Conservation (phyloP, 2,888 invertebrate genomes). For the Agrotis ipsilon region DNA sequence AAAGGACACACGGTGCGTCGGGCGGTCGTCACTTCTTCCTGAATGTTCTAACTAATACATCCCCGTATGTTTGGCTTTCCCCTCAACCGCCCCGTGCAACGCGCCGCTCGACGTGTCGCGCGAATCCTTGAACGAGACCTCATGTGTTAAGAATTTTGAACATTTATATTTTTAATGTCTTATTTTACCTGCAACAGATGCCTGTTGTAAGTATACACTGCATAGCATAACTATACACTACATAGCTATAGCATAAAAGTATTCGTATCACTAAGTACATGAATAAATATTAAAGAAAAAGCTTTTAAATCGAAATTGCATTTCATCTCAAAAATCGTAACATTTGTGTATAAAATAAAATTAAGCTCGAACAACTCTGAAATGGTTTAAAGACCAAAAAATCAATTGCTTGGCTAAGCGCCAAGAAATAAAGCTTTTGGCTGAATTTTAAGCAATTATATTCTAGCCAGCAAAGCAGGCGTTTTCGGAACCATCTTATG, state of each 20-base stretch:
- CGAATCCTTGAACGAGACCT: too few relatives aligned
- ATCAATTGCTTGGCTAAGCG: background rate
- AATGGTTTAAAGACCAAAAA: background rate
- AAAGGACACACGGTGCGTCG: too few relatives aligned
- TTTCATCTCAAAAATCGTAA: too few relatives aligned
- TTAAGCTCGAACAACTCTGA: too few relatives aligned
- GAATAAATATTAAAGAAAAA: too few relatives aligned
- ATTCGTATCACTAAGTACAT: background rate
- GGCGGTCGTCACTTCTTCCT: too few relatives aligned
- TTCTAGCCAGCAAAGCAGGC: background rate
- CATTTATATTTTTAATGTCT: background rate
- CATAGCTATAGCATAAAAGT: background rate
- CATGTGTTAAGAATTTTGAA: background rate
- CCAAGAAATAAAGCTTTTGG: slow-evolving; percentile 1
- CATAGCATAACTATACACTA: background rate
- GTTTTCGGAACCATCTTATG: background rate
- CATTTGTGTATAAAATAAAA: too few relatives aligned
- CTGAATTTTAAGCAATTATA: background rate
- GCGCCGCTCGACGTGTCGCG: too few relatives aligned
- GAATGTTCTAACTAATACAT: too few relatives aligned
- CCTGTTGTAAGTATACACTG: background rate
- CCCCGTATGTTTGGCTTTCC: too few relatives aligned
- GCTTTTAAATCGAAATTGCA: too few relatives aligned
- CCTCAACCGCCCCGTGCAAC: too few relatives aligned
- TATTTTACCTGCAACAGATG: background rate